phyloP scores from a whole-genome alignment of 2,888 invertebrate species.

The Arctia plantaginis region DNA sequence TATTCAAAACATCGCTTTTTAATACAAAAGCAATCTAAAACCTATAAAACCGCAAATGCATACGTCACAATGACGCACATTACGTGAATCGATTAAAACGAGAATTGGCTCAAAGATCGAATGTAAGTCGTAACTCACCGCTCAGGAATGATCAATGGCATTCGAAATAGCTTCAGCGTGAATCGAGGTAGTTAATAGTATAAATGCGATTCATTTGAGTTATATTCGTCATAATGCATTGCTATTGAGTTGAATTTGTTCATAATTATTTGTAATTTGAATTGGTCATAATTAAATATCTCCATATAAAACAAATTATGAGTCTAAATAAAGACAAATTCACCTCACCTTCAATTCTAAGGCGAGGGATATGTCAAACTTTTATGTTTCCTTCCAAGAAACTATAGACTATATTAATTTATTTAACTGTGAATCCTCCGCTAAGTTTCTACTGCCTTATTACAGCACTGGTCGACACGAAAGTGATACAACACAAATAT shows the following conservation, averaged over 20 bases:
- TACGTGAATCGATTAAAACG: conserved; percentile 22
- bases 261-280: background rate
- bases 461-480: background rate
- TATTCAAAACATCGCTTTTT: background rate
- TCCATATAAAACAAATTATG: too few relatives aligned
- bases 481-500: too few relatives aligned
- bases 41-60: background rate
- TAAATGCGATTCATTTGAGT: conserved; percentile 1
- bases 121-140: conserved; percentile 20
- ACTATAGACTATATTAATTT: background rate
- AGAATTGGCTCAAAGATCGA: conserved; percentile 33
- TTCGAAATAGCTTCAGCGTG: conserved; percentile 6
- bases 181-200: conserved; percentile 10
- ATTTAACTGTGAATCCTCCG: too few relatives aligned
- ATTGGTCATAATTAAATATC: background rate
- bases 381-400: background rate
- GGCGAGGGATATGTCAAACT: too few relatives aligned
- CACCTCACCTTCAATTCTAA: background rate
- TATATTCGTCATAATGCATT: background rate
- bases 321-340: too few relatives aligned
- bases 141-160: conserved; percentile 30
- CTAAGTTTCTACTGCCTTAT: background rate
- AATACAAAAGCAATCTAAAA: background rate
- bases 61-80: conserved; percentile 29
- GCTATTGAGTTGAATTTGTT: background rate